Percentiles rank a stretch among this genome's conserved stretches.
These are phyloP conservation scores for Malurus elegans DNA, from an alignment of 2,113 vertebrate genomes.

Conservation along the genomic window DNA sequence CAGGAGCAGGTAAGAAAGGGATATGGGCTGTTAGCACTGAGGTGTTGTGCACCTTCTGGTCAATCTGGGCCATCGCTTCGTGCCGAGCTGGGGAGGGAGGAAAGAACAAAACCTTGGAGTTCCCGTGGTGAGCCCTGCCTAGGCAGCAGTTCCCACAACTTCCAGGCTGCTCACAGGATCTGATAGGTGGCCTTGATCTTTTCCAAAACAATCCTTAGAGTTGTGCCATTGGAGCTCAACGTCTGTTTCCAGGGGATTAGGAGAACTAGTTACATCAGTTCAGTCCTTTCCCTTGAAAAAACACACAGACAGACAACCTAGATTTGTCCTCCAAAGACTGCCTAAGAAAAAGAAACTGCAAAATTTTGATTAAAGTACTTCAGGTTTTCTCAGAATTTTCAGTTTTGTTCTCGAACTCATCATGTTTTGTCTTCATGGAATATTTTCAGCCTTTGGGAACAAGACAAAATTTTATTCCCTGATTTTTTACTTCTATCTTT, in stretches of 20 bases:
- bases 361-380: not conserved
- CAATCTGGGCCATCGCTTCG: accelerated
- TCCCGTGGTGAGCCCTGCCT: not conserved
- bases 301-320: not conserved
- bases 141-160: not conserved
- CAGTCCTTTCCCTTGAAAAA: not conserved
- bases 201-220: not conserved
- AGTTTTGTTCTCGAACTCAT: not conserved
- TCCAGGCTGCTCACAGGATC: not conserved
- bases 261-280: not conserved
- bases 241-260: not conserved
- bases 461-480: not conserved
- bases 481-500: not conserved
- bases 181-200: not conserved
- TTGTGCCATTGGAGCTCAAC: not conserved
- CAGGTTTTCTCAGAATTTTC: not conserved
- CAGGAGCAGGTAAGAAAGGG: not conserved
- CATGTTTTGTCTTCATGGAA: not conserved
- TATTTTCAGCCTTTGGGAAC: not conserved
- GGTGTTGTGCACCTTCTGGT: no score
- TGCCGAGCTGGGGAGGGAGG: accelerated
- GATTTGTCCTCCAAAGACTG: not conserved
- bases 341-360: not conserved
- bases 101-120: not conserved
- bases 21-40: not conserved